Evolutionary conservation across 2,888 invertebrate genomes (phyloP), one percentile per base, ranked within the genome.

Genomic region (Eupithecia vulgata): DNA sequence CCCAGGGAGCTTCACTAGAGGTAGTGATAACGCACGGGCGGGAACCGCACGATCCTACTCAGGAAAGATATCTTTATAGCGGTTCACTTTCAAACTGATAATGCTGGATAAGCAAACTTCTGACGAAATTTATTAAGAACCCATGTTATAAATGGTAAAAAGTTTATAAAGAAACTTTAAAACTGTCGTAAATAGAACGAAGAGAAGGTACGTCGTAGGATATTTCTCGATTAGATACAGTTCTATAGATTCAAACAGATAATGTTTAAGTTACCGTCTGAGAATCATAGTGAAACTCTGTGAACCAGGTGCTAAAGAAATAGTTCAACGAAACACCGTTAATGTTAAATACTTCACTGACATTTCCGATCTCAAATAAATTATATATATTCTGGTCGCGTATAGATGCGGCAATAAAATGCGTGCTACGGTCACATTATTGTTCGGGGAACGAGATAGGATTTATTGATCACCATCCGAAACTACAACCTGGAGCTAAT

Each of bases 11-110:
- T 71, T 37, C 66, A 67, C 66, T 72, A 79, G 85, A 85, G 88
- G 86, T 86, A 88, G 88, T 89, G 90, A 90, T 90, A 91, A 89
- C 87, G 85, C 83, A 82, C 84, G 84, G 57, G 25, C 25, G 84
- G 79, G 78, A 83, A 81, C 83, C 82, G 83, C 82, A 82, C 85
- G 88, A 91, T 91, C 89, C 87, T 79, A 85, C 86, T 87, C 85
- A 83, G 86, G 84, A 88, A 35, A 64, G 62, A 64, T 64, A 64
- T 91, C 91, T 92, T 92, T 91, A 90, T 91, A 85, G 80, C 78
- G 81, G 65, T 65, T 65, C 40, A 65, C 40, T 65, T 65, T 40
- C 40, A 10, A 65, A 65, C 45, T 83, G 83, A 85, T 86, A 86
- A 87, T 87, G 83, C 78, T 83, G 85, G 86, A 90, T 91, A 88